Evolutionary conservation across 2,888 invertebrate genomes (phyloP), one percentile per base, ranked within the genome.

Genomic region (Macrophya alboannulata): DNA sequence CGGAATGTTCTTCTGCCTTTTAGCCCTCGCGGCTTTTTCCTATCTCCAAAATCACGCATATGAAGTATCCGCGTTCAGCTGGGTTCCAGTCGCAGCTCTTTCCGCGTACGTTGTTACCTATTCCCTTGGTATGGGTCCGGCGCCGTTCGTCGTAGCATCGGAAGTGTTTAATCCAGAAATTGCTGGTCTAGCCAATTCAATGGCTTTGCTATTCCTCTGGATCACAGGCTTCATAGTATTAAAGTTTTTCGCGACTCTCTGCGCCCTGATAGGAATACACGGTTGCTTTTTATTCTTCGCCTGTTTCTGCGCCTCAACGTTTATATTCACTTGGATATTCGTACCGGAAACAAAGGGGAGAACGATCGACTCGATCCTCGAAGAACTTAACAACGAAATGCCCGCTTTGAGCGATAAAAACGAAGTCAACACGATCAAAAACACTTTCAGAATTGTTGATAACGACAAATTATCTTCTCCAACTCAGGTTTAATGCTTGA

Each of bases 81-180:
- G 95, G 95, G 88, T 95, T 9, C 95, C 95, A 0, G 91, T 95
- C 1, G 88, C 91, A 0, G 93, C 95, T 0, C 90, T 95, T 0
- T 95, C 95, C 31, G 40, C 94, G 1, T 95, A 94, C 89, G 94
- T 95, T 88, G 93, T 95, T 88, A 91, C 94, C 12, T 95, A 95
- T 85, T 92, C 95, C 0, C 90, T 94, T 0, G 95, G 95, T 0
- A 91, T 95, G 59, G 95, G 95, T 76, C 95, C 95, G 0, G 93
- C 94, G 0, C 95, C 95, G 0, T 94, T 95, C 10, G 93, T 95
- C 1, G 89, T 95, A 0, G 92, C 93, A 0, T 93, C 94, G 0
- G 95, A 95, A 88, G 94, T 95, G 86, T 95, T 95, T 86, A 89
- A 88, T 4, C 82, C 91, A 1, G 92, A 93, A 8, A 81, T 93